phyloP scores from a whole-genome alignment of 2,888 invertebrate species.

The Plagodis pulveraria region DNA sequence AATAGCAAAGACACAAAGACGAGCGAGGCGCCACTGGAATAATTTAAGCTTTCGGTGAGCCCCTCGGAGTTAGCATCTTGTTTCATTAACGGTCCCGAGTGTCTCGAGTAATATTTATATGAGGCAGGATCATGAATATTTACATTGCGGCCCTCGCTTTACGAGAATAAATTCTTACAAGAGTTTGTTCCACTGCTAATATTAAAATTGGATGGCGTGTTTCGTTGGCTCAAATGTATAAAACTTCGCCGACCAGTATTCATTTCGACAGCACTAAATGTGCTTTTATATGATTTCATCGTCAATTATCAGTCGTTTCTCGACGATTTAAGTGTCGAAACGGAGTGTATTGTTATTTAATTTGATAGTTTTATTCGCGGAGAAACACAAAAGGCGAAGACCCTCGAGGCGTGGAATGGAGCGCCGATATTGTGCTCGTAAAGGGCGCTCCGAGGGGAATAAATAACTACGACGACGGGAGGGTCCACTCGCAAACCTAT shows the following conservation, averaged over 20 bases:
- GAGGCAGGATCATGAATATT: constrained; percentile 75
- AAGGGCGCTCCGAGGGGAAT: constrained; percentile 67
- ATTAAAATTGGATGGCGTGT: constrained; percentile 44
- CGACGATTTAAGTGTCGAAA: constrained; percentile 17
- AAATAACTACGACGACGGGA: constrained; percentile 61
- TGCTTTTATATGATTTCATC: constrained; percentile 12
- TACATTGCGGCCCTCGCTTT: constrained; percentile 54
- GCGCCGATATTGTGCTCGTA: constrained; percentile 72
- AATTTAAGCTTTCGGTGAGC: constrained; percentile 66
- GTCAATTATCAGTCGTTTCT: constrained; percentile 12
- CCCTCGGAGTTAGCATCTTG: constrained; percentile 73
- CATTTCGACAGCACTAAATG: constrained; percentile 13
- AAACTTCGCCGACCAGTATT: constrained; percentile 20
- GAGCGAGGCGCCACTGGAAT: constrained; percentile 64
- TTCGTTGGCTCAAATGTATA: constrained; percentile 26
- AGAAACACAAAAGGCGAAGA: constrained; percentile 31
- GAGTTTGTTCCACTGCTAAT: constrained; percentile 49
- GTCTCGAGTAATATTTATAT: constrained; percentile 72
- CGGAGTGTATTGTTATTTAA: constrained; percentile 54
- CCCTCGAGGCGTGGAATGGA: constrained; percentile 65
- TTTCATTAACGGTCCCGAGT: constrained; percentile 70
- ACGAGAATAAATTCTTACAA: constrained; percentile 58
- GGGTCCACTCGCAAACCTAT: constrained; percentile 33
- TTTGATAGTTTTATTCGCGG: constrained; percentile 61
- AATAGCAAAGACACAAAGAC: constrained; percentile 70